Evolutionary conservation across 2,113 vertebrate genomes (phyloP).

Genomic region (Micronycteris hirsuta): DNA sequence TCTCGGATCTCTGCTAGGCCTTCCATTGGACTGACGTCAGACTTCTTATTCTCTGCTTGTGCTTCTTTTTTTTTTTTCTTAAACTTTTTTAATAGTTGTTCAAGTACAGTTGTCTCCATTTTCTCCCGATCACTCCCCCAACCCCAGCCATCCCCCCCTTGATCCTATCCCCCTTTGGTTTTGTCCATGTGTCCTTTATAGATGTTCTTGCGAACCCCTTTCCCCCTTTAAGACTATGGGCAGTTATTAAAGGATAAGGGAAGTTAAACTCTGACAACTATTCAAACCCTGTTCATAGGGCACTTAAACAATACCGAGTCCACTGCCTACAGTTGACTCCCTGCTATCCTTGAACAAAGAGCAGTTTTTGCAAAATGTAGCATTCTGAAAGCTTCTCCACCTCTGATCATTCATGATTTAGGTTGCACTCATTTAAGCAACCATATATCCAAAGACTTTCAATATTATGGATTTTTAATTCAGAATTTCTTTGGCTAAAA

Average conservation of each 20-base stretch:
- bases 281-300: neutral
- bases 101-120: too few relatives aligned
- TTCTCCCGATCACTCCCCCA: too few relatives aligned
- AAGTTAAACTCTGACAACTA: neutral
- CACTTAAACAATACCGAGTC: neutral
- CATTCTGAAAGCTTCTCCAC: neutral
- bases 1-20: neutral
- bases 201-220: too few relatives aligned
- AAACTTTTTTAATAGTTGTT: too few relatives aligned
- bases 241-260: neutral
- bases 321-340: neutral
- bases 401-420: neutral
- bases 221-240: neutral
- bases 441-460: neutral
- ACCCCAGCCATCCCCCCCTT: too few relatives aligned
- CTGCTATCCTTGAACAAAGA: neutral
- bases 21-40: neutral
- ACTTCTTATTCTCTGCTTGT: neutral
- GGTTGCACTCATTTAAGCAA: neutral
- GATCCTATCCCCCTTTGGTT: too few relatives aligned
- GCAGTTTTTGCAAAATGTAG: neutral
- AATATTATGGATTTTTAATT: neutral
- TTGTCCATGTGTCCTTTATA: too few relatives aligned
- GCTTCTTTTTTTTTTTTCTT: too few relatives aligned
- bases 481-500: neutral